Percentiles rank a stretch among this genome's conserved stretches.
Evolutionary conservation across 2,888 invertebrate species (phyloP).

Genomic region (Synanthedon myopaeformis): DNA sequence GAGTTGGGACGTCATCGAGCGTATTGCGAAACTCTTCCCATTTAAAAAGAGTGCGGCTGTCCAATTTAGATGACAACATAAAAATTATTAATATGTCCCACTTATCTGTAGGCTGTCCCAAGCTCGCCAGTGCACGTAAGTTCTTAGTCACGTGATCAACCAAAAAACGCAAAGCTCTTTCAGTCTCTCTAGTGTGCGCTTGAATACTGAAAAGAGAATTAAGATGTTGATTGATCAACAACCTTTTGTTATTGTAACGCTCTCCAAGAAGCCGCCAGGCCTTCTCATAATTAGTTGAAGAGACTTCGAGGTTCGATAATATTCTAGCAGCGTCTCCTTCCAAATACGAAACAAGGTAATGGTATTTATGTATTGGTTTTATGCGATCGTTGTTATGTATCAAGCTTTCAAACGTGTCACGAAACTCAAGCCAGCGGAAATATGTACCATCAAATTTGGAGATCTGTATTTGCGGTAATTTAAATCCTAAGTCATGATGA

Average conservation of each 20-base stretch:
- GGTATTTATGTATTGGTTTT: conserved; percentile 10
- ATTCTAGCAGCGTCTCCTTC: conserved; percentile 12
- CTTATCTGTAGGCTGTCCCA: conserved; percentile 11
- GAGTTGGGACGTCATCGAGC: conserved; percentile 1
- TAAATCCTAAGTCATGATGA: conserved; percentile 6
- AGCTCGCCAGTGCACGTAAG: conserved; percentile 10
- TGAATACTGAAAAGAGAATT: conserved; percentile 9
- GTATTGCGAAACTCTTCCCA: conserved; percentile 6
- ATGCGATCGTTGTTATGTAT: conserved; percentile 14
- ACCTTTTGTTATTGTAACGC: conserved; percentile 9
- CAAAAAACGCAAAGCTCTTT: conserved; percentile 9
- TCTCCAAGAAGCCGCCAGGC: conserved; percentile 7
- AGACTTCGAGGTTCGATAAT: conserved; percentile 9
- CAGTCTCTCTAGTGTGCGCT: conserved; percentile 7
- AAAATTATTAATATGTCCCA: conserved; percentile 9
- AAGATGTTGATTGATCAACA: conserved; percentile 11
- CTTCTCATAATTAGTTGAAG: conserved; percentile 5
- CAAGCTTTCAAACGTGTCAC: conserved; percentile 11
- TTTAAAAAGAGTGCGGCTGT: conserved; percentile 6
- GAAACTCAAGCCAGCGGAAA: conserved; percentile 14
- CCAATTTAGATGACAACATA: conserved; percentile 9
- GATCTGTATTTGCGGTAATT: conserved; percentile 13
- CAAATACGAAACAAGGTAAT: conserved; percentile 11
- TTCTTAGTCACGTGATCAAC: conserved; percentile 13
- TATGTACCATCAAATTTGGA: conserved; percentile 13